A percentile compares a stretch with the other conserved stretches of the same genome.
phyloP scores from a whole-genome alignment of 2,113 vertebrate genomes.

The Archilochus colubris region DNA sequence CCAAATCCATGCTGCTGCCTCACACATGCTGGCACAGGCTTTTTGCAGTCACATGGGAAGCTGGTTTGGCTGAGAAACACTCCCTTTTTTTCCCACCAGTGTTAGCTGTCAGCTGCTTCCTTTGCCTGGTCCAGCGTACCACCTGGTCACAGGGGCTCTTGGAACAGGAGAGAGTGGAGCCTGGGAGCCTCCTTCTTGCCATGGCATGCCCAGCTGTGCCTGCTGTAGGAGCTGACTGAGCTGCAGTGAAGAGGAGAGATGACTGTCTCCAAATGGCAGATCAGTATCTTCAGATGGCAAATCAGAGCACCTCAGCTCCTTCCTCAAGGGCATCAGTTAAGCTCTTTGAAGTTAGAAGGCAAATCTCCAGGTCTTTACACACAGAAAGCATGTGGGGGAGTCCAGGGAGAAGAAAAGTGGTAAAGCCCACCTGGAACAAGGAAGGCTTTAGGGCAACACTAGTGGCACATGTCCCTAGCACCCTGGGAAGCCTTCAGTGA shows the following conservation, averaged over 20 bases:
- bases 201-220: not conserved
- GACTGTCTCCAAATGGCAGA: not conserved
- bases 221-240: not conserved
- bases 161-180: not conserved
- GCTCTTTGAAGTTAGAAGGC: not conserved
- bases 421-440: not conserved
- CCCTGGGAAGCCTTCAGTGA: rapidly evolving
- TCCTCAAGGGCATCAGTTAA: not conserved
- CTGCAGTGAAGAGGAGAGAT: not conserved
- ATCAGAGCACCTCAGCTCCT: not conserved
- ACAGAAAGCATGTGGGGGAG: not conserved
- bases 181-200: not conserved
- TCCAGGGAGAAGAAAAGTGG: not conserved
- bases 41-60: not conserved
- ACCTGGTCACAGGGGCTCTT: not conserved
- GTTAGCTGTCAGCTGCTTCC: not conserved
- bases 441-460: not conserved
- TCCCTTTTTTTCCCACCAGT: not conserved
- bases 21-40: not conserved
- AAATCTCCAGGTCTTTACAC: not conserved
- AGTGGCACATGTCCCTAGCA: not conserved
- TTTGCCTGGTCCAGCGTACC: not conserved
- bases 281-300: not conserved
- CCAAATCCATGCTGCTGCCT: not conserved
- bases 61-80: not conserved